Evolutionary conservation across 2,797 vertebrate genomes (phyloP).

Genomic region (Spinus olivaceus): DNA sequence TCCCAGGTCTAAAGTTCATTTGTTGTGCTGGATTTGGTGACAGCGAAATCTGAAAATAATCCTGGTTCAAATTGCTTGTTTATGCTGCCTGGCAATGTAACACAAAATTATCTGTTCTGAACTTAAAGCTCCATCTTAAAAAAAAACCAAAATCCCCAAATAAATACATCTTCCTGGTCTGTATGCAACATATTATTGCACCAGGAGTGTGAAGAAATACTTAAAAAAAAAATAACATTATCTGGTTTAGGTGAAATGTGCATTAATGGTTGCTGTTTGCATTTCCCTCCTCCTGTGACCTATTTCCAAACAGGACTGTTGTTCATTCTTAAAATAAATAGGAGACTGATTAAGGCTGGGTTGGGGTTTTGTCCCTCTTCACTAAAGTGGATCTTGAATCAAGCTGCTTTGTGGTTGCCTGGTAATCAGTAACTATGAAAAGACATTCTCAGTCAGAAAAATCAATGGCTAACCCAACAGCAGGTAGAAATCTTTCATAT

Average conservation of each 20-base stretch:
- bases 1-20: conserved; percentile 19
- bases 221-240: not conserved
- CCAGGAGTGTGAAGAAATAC: not conserved
- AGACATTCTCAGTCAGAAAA: conserved; percentile 5
- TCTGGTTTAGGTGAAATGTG: not conserved
- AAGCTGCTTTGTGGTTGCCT: not conserved
- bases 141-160: not conserved
- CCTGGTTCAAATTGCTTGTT: not conserved
- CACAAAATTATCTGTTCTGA: not conserved
- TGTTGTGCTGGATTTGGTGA: not conserved
- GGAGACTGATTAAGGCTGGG: not conserved
- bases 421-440: conserved; percentile 11
- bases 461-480: not conserved
- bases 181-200: not conserved
- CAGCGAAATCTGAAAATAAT: not conserved
- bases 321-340: not conserved
- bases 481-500: not conserved
- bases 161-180: not conserved
- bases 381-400: not conserved
- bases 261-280: not conserved
- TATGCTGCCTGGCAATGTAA: not conserved
- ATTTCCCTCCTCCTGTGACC: not conserved
- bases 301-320: not conserved
- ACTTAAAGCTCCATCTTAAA: not conserved
- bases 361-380: not conserved